A percentile compares a stretch with the other conserved stretches of the same genome.
These are phyloP conservation scores for Sebastes ruberrimus DNA, from an alignment of 2,797 vertebrate species.

Conservation along the genomic window DNA sequence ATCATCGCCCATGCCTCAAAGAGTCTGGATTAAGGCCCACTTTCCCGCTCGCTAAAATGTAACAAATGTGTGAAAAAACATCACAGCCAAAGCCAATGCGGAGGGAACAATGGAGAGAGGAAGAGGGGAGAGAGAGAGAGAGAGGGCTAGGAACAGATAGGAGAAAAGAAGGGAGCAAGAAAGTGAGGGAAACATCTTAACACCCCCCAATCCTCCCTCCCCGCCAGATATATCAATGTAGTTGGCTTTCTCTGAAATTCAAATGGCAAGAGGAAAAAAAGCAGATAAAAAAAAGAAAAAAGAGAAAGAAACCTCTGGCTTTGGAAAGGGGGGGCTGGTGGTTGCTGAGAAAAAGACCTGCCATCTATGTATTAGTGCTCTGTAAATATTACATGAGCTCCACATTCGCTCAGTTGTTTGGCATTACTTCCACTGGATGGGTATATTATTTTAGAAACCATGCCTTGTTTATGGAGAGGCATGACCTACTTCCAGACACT, in stretches of 20 bases:
- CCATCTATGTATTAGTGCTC: slow-evolving; percentile 86
- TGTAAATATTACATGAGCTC: slow-evolving; percentile 89
- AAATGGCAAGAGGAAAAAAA: slow-evolving; percentile 73
- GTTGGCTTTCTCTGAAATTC: slow-evolving; percentile 84
- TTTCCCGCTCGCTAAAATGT: slow-evolving; percentile 54
- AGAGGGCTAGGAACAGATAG: slow-evolving; percentile 11
- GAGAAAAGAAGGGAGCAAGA: slow-evolving; percentile 30
- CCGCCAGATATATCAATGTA: slow-evolving; percentile 73
- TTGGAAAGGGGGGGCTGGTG: slow-evolving; percentile 25
- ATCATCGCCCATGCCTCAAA: slow-evolving; percentile 65
- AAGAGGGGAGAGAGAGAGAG: slow-evolving; percentile 37
- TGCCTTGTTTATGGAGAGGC: slow-evolving; percentile 82
- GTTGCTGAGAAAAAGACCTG: slow-evolving; percentile 75
- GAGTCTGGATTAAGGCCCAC: slow-evolving; percentile 66
- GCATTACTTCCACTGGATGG: slow-evolving; percentile 85
- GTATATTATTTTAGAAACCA: slow-evolving; percentile 87
- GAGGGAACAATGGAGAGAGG: slow-evolving; percentile 42
- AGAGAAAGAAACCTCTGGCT: slow-evolving; percentile 63
- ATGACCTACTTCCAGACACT: slow-evolving; percentile 85
- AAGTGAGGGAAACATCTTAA: slow-evolving; percentile 52
- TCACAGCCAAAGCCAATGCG: slow-evolving; percentile 48
- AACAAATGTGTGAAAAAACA: slow-evolving; percentile 70
- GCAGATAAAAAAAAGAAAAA: slow-evolving; percentile 53
- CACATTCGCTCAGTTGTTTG: slow-evolving; percentile 82
- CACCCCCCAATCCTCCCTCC: slow-evolving; percentile 10